Evolutionary conservation across 2,113 vertebrate genomes (phyloP).

Genomic region (Apteryx mantelli): DNA sequence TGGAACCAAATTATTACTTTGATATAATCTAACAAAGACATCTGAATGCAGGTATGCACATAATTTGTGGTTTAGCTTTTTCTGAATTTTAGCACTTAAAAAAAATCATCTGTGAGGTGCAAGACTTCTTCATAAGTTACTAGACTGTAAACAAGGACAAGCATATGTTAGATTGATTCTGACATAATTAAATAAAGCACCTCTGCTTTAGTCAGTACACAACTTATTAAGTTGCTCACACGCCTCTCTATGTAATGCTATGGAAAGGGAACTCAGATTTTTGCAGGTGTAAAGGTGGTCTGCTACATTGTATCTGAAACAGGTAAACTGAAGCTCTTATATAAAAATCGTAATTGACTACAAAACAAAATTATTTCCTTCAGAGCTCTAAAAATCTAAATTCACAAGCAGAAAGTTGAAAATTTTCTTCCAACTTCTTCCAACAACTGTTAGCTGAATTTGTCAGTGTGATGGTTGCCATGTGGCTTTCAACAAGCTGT

Average conservation of each 20-base stretch:
- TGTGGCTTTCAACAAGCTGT: neutral
- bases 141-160: neutral
- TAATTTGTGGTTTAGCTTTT: neutral
- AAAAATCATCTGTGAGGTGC: neutral
- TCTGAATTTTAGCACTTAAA: neutral
- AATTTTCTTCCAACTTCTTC: neutral
- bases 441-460: neutral
- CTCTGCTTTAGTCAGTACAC: neutral
- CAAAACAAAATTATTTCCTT: neutral
- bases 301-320: neutral
- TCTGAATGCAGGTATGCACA: neutral
- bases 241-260: rapidly evolving
- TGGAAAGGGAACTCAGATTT: neutral
- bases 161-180: neutral
- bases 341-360: neutral
- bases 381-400: neutral
- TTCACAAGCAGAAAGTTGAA: neutral
- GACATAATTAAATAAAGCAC: neutral
- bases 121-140: neutral
- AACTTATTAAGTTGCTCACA: neutral
- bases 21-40: neutral
- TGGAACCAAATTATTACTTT: neutral
- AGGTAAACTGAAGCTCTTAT: neutral
- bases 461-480: neutral
- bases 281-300: neutral